These are phyloP conservation scores for Apotomis betuletana DNA, from an alignment of 2,888 invertebrate species.

Conservation along the genomic window DNA sequence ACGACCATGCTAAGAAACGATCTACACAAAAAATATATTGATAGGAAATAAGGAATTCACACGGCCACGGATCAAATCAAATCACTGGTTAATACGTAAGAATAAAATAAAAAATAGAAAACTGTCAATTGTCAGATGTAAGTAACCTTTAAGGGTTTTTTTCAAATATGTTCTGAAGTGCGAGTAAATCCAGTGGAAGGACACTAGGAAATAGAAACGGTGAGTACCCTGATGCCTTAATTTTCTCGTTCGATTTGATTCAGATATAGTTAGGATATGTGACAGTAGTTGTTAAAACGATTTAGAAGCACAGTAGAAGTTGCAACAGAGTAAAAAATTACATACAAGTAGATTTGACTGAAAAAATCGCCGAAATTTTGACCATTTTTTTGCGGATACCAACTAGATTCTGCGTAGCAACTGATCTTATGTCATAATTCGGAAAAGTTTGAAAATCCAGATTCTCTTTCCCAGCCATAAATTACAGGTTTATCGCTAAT, in stretches of 20 bases:
- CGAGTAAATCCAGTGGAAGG: slow-evolving; percentile 42
- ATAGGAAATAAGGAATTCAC: slow-evolving; percentile 67
- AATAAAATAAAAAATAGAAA: slow-evolving; percentile 58
- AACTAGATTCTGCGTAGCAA: slow-evolving; percentile 59
- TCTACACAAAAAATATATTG: slow-evolving; percentile 60
- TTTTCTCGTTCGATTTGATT: not conserved
- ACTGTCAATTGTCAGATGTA: slow-evolving; percentile 60
- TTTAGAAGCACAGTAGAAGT: slow-evolving; percentile 32
- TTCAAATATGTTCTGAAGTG: slow-evolving; percentile 67
- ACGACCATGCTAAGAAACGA: slow-evolving; percentile 64
- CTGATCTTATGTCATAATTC: slow-evolving; percentile 33
- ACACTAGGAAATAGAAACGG: slow-evolving; percentile 42
- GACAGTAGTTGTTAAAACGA: slow-evolving; percentile 11
- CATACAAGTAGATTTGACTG: not conserved
- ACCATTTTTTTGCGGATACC: slow-evolving; percentile 53
- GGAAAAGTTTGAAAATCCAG: not conserved
- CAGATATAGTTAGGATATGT: not conserved
- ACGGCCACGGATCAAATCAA: slow-evolving; percentile 57
- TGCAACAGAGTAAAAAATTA: not conserved
- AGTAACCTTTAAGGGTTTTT: slow-evolving; percentile 53
- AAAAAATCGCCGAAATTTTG: slow-evolving; percentile 41
- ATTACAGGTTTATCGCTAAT: not conserved
- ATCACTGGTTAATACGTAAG: slow-evolving; percentile 67
- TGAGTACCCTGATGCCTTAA: slow-evolving; percentile 46
- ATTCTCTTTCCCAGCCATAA: not conserved